Conservation (phyloP, 2,113 vertebrate genomes). For the Phyllopteryx taeniolatus region DNA sequence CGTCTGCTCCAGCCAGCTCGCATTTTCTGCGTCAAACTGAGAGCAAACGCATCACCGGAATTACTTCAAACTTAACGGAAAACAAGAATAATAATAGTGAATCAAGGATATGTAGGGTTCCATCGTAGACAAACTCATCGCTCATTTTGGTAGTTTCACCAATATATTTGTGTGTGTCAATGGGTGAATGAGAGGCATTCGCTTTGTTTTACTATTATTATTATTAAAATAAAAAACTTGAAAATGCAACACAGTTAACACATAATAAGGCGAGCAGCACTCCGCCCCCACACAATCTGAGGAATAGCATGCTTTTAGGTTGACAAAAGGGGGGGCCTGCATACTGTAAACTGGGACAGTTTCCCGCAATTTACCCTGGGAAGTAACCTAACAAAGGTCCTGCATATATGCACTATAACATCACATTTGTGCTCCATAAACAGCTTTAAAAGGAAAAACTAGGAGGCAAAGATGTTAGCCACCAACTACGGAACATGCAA, state of each 20-base stretch:
- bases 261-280: background rate
- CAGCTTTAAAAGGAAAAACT: background rate
- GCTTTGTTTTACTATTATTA: no score
- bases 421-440: background rate
- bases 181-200: no score
- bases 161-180: no score
- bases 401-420: background rate
- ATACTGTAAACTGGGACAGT: background rate
- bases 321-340: background rate
- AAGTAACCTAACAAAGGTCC: background rate
- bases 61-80: no score
- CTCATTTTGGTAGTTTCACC: no score
- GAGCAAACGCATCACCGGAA: no score
- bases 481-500: constrained; percentile 6
- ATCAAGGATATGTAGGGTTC: no score
- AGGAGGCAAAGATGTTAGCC: background rate
- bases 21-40: no score
- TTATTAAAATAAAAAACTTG: no score
- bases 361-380: background rate
- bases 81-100: no score
- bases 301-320: background rate
- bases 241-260: background rate
- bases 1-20: no score
- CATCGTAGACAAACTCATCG: no score
- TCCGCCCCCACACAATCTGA: background rate